phyloP scores from a whole-genome alignment of 2,797 vertebrate genomes.

The Ptychobarbus kaznakovi region DNA sequence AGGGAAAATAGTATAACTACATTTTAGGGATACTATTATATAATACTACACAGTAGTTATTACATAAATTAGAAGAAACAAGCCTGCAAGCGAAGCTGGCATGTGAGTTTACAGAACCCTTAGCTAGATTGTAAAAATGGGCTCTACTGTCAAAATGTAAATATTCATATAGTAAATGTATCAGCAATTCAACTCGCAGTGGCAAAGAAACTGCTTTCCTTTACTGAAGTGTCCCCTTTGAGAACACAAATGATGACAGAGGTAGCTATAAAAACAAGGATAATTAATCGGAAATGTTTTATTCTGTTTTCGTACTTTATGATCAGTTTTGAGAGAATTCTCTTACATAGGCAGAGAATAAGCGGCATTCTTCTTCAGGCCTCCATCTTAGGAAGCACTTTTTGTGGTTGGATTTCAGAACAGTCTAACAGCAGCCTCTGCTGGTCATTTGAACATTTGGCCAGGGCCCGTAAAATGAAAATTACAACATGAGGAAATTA shows the following conservation, averaged over 20 bases:
- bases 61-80: neutral
- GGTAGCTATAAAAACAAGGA: neutral
- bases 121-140: neutral
- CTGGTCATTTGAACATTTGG: slow-evolving; percentile 1
- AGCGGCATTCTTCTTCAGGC: neutral
- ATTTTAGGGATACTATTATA: neutral
- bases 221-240: neutral
- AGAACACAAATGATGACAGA: neutral
- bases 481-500: neutral
- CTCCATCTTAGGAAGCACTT: slow-evolving; percentile 12
- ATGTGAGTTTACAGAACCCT: neutral
- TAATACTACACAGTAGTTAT: neutral
- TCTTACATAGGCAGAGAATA: neutral
- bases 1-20: neutral
- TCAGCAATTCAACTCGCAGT: neutral
- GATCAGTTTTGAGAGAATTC: neutral
- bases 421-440: slow-evolving; percentile 27
- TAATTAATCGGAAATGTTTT: neutral
- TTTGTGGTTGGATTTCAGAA: neutral
- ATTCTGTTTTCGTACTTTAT: neutral
- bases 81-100: neutral
- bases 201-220: neutral
- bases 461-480: neutral
- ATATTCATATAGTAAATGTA: neutral
- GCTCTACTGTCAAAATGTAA: neutral